Conservation (phyloP, 23 tunicate genomes). For the Botrylloides violaceus region DNA sequence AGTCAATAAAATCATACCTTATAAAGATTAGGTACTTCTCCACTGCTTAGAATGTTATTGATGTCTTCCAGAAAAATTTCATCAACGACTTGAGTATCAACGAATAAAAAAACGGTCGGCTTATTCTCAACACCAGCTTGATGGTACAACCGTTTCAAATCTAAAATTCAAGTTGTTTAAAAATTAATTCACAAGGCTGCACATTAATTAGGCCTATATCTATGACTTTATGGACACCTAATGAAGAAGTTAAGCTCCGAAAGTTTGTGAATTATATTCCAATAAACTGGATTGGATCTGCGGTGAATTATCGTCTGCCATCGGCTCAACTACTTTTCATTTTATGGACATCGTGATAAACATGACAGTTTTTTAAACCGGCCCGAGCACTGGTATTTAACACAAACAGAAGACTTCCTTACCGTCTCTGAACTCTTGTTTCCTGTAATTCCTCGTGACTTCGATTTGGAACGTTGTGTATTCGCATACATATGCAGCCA, state of each 20-base stretch:
- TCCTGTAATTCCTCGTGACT: slow-evolving; percentile 81
- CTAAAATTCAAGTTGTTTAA: slow-evolving; percentile 13
- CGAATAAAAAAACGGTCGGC: slow-evolving; percentile 86
- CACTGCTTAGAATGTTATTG: slow-evolving; percentile 94
- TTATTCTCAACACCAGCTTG: slow-evolving; percentile 98
- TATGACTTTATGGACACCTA: too few species aligned
- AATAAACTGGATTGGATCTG: too few species aligned
- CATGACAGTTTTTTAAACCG: too few species aligned
- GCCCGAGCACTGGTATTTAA: too few species aligned
- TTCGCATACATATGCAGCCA: slow-evolving; percentile 98
- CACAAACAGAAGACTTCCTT: too few species aligned
- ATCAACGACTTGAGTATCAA: slow-evolving; percentile 94
- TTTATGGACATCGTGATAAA: too few species aligned
- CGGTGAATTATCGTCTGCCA: too few species aligned
- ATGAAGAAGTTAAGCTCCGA: too few species aligned
- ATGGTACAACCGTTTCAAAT: slow-evolving; percentile 75
- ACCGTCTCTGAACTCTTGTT: slow-evolving; percentile 90
- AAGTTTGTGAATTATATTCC: too few species aligned
- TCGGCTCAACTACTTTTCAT: too few species aligned
- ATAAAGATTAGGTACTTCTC: slow-evolving; percentile 93
- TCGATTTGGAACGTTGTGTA: slow-evolving; percentile 97
- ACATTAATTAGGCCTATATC: not conserved
- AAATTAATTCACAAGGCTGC: not conserved
- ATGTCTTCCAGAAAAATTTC: slow-evolving; percentile 94
- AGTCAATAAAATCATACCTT: slow-evolving; percentile 35